Base-by-base conservation (phyloP, 1,140 invertebrate species). In the Thalassaphorura encarpata region DNA sequence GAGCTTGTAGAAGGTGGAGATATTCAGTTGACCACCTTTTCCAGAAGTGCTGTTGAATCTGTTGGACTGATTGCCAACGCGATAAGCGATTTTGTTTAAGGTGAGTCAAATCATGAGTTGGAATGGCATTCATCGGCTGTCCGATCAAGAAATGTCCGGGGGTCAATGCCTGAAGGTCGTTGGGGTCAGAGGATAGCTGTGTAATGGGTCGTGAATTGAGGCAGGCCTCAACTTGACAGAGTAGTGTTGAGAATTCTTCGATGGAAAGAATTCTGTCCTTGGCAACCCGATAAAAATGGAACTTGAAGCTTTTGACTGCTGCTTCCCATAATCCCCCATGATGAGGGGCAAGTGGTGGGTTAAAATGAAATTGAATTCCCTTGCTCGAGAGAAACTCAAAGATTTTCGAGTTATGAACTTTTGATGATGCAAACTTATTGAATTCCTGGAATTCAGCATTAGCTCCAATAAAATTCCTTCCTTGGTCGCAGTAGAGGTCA, bases 301-400 rank as follows among this genome's bases (percentile, higher is more conserved):
- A 48, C 57, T 71, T 71, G 15, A 62, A 56, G 2, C 62, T 60
- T 58, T 69, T 69, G 5, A 71, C 62, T 19, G 56, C 66, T 8
- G 63, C 62, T 62, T 72, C 69, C 58, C 67, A 70, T 3, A 67
- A 40, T 5, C 67, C 66, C 8, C 68, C 68, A 39, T 67, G 64
- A 52, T 70, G 65, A 21, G 66, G 67, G 15, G 66, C 56, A n/a
- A 48, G 23, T 3, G 69, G 68, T 2, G 67, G 71, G 54, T 58
- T 67, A 41, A 69, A 69, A 21, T 61, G 40, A 63, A 67, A 69
- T 31, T 56, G 26, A 23, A 66, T 60, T 39, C 54, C 56, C 26
- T 26, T 13, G 11, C 19, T 19, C 21, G 11, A 13, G 18, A n/a
- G n/a, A n/a, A n/a, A n/a, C n/a, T n/a, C n/a, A n/a, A n/a, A n/a